Evolutionary conservation across 1,140 invertebrate species (phyloP), one percentile per base, ranked within the genome.

Genomic region (Ctenoplectra terminalis): DNA sequence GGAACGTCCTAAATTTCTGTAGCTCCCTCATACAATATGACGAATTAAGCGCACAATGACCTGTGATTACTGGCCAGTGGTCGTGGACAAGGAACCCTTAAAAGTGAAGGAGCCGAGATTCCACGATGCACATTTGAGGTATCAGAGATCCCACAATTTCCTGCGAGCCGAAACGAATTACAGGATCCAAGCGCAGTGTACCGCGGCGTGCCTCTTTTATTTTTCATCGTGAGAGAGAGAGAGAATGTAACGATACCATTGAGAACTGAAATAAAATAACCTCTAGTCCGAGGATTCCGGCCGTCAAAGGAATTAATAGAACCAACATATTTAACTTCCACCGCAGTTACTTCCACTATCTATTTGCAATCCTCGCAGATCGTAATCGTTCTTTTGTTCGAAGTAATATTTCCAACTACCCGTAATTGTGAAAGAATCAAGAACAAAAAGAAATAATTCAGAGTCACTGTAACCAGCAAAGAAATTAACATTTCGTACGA

Each of bases 51-150:
- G 31, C 7, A 40, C 26, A 23, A 9, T 69, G 23, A 69, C 50
- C 46, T 50, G 29, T n/a, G 46, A 48, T 69, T 69, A 48, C 26
- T 8, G 31, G 17, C 43, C 26, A 29, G 7, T 9, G 46, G 50
- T 37, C 15, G 8, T 34, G 29, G 34, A 1, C 8, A 2, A 2
- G 29, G 37, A 72, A 43, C 20, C 70, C 70, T 58, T 40, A 72
- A 58, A 72, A 72, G 37, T 31, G 37, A 20, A 40, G 46, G 34
- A 72, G 37, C n/a, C n/a, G 4, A 26, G 17, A 50, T 48, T 50
- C 20, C 64, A 31, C 29, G 64, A 29, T 71, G 70, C 70, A 72
- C 70, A 72, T 72, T 56, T 72, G 70, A 58, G 70, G 70, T 56
- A 72, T 72, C 70, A 29, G 70, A 58, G 34, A 43, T 58, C 52